Base-by-base conservation (phyloP, 2,113 vertebrate species). In the Ptilonorhynchus violaceus region DNA sequence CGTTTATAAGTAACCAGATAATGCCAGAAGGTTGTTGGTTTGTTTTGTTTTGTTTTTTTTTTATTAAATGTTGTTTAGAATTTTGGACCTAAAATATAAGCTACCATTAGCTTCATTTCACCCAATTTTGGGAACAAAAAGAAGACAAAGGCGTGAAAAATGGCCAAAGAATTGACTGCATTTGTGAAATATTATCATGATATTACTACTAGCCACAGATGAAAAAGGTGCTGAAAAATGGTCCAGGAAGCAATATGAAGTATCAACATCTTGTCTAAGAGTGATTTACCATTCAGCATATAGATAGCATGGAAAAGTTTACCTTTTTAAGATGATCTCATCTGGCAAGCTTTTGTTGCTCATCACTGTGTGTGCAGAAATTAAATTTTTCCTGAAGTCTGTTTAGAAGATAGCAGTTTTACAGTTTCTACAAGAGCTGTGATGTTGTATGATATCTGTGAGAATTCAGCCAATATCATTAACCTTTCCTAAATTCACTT, bases 11-110 rank as follows among this genome's bases (percentile, higher is more conserved):
- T 67, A 85, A 73, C 4, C 7, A 44, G 12, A 41, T 22, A 62
- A 63, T 27, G 7, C 7, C 52, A 82, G 12, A 68, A 72, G 55
- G 35, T 14, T 47, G 23, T 21, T 49, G 15, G 2, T 13, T 13
- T 60, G 4, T 22, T 52, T 50, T 0, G 1, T 7, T 44, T 55
- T 24, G 20, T 1, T 2, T 9, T 47, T 39, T 73, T 49, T 49
- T 15, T 10, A 5, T 50, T 1, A 39, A 66, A 28, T 63, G 0
- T 39, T 28, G 4, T 60, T 94, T 76, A 14, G 19, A 41, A 31
- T 13, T 63, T 79, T 2, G 0, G 12, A 42, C 10, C 7, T 37
- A 28, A 53, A 6, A 47, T 47, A 28, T 24, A 33, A 68, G 5
- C 28, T 76, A 31, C 2, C 6, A 28, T 39, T 60, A 60, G 0